A percentile compares a stretch with the other conserved stretches of the same genome.
phyloP scores from a whole-genome alignment of 2,888 invertebrate genomes.

The Eumerus sabulonum region DNA sequence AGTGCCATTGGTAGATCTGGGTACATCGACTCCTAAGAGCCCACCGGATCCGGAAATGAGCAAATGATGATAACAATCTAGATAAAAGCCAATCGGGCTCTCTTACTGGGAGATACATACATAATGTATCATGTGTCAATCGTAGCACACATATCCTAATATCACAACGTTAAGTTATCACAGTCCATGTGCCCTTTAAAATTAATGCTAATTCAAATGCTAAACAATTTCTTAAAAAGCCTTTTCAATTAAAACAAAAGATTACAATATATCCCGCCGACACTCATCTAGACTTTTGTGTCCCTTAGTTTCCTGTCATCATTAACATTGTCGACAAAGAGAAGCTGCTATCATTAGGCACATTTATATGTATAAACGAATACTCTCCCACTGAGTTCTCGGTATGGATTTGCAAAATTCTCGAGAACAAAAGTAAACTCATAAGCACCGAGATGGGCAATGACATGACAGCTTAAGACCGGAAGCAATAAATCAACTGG shows the following conservation, averaged over 20 bases:
- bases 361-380: too few relatives aligned
- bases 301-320: conserved; percentile 35
- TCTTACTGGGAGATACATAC: too few relatives aligned
- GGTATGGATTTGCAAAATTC: neutral
- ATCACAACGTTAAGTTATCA: too few relatives aligned
- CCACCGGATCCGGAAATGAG: too few relatives aligned
- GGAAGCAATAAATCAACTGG: conserved; percentile 62
- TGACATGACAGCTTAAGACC: conserved; percentile 55
- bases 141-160: too few relatives aligned
- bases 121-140: too few relatives aligned
- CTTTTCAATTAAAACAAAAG: conserved; percentile 25
- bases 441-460: conserved; percentile 40
- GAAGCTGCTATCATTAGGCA: conserved; percentile 2
- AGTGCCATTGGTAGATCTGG: too few relatives aligned
- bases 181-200: neutral
- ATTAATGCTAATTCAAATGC: conserved; percentile 20
- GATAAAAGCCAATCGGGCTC: too few relatives aligned
- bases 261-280: conserved; percentile 8
- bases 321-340: conserved; percentile 24
- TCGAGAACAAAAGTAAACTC: conserved; percentile 35
- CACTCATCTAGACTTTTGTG: conserved; percentile 18
- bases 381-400: neutral
- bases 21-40: too few relatives aligned
- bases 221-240: conserved; percentile 16
- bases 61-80: too few relatives aligned